Evolutionary conservation across 2,113 vertebrate species (phyloP).

Genomic region (Plectropomus leopardus): DNA sequence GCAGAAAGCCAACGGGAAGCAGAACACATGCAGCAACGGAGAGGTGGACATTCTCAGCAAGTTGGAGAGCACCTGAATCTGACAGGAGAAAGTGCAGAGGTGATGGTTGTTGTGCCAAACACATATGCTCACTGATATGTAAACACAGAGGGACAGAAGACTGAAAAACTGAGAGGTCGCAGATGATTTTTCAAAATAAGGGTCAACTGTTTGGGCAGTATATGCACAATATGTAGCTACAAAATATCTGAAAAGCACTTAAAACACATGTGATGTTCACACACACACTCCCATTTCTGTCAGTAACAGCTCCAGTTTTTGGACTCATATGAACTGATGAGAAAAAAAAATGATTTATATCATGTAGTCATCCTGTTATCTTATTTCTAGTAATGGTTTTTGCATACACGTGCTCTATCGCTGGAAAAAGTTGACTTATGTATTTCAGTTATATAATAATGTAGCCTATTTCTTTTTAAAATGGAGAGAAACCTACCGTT

Average conservation of each 20-base stretch:
- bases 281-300: slow-evolving; percentile 7
- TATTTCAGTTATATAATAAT: slow-evolving; percentile 4
- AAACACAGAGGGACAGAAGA: neutral
- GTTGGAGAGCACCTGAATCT: slow-evolving; percentile 69
- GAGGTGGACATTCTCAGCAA: slow-evolving; percentile 48
- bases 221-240: slow-evolving; percentile 15
- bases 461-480: neutral
- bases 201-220: neutral
- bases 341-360: neutral
- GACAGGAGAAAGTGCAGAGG: slow-evolving; percentile 24
- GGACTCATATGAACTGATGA: neutral
- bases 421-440: neutral
- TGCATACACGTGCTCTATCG: slow-evolving; percentile 14
- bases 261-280: slow-evolving; percentile 28
- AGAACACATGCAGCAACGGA: slow-evolving; percentile 52
- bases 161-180: neutral
- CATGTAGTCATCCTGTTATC: slow-evolving; percentile 1
- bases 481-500: neutral
- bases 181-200: slow-evolving; percentile 26
- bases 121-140: neutral
- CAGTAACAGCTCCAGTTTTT: neutral
- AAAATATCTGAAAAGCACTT: slow-evolving; percentile 27
- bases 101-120: neutral
- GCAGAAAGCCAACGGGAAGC: slow-evolving; percentile 57
- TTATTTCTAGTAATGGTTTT: neutral